Percentiles rank a stretch among this genome's conserved stretches.
These are phyloP conservation scores for Saccopteryx bilineata DNA, from an alignment of 2,113 vertebrate species.

Conservation along the genomic window DNA sequence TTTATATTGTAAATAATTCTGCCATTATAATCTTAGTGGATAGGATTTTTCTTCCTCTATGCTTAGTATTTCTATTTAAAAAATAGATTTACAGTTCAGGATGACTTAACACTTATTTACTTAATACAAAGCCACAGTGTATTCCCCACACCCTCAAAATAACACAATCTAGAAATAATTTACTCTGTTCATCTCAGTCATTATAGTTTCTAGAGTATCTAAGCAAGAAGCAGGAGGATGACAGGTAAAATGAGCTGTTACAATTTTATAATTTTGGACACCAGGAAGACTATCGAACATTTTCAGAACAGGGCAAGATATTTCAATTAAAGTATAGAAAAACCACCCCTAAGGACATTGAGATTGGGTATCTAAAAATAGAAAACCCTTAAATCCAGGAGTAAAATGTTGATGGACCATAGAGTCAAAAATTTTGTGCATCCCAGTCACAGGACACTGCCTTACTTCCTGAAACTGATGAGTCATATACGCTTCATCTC, in stretches of 20 bases:
- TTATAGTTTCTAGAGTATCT: neutral
- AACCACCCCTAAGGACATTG: neutral
- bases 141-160: neutral
- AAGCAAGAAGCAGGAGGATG: slow-evolving; percentile 3
- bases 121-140: neutral
- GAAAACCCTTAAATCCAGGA: neutral
- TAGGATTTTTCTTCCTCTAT: neutral
- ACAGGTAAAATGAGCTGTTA: neutral
- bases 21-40: neutral
- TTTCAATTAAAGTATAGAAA: neutral
- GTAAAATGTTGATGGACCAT: neutral
- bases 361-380: neutral
- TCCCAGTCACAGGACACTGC: neutral
- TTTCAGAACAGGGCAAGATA: neutral
- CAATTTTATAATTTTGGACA: neutral
- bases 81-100: slow-evolving; percentile 2
- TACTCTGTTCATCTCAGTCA: neutral
- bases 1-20: slow-evolving; percentile 40
- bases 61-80: slow-evolving; percentile 12
- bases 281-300: neutral
- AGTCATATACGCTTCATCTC: neutral
- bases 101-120: slow-evolving; percentile 58
- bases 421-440: neutral
- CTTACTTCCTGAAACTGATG: neutral
- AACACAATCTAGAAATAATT: slow-evolving; percentile 14